A percentile compares a stretch with the other conserved stretches of the same genome.
Conservation (phyloP, 2,888 invertebrate genomes). For the Leptopilina myrica region DNA sequence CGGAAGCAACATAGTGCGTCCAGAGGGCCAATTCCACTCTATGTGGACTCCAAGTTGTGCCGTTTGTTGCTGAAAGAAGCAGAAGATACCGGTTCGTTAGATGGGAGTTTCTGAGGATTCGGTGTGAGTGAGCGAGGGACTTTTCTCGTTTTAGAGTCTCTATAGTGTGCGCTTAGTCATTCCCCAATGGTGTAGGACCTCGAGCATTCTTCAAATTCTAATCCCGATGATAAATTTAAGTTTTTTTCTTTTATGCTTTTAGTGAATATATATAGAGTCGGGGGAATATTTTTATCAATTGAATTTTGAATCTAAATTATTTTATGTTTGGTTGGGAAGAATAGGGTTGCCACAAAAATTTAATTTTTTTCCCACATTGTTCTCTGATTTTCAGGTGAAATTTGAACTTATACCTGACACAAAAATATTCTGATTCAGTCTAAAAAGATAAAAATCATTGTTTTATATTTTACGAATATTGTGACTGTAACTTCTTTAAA, state of each 20-base stretch:
- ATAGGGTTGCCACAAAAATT: too few species aligned
- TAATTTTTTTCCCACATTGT: too few species aligned
- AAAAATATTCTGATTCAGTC: too few species aligned
- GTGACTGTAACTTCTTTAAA: too few species aligned
- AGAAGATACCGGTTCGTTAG: constrained; percentile 53
- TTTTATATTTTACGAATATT: too few species aligned
- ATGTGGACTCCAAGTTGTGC: constrained; percentile 79
- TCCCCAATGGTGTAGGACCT: not conserved
- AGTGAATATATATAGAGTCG: not conserved
- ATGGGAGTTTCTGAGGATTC: constrained; percentile 4
- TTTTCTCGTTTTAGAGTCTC: not conserved
- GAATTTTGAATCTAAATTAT: too few species aligned
- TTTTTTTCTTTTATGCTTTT: not conserved
- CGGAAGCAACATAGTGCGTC: constrained; percentile 93
- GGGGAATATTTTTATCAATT: too few species aligned
- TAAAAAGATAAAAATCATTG: too few species aligned
- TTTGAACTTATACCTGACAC: too few species aligned
- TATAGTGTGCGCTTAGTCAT: constrained; percentile 29
- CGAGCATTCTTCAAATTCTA: constrained; percentile 4
- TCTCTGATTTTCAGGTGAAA: too few species aligned
- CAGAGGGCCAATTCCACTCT: constrained; percentile 94
- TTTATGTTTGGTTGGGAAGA: too few species aligned
- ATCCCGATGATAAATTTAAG: not conserved
- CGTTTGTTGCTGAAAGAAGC: constrained; percentile 74
- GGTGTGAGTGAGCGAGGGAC: not conserved